phyloP scores from a whole-genome alignment of 2,888 invertebrate genomes.

The Chorisops tibialis region DNA sequence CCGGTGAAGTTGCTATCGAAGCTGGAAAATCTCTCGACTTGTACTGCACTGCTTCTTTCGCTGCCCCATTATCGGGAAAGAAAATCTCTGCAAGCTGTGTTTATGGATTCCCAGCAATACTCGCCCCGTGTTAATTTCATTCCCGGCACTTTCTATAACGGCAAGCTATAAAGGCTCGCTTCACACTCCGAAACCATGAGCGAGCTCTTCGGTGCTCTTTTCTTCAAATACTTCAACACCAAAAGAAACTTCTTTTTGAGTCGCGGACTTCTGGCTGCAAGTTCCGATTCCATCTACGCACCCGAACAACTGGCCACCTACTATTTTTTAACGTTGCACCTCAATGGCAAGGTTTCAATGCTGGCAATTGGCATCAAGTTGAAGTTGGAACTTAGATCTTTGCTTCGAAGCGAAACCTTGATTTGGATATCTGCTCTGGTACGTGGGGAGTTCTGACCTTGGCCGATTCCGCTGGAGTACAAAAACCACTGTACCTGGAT shows the following conservation, averaged over 20 bases:
- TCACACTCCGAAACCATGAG: slow-evolving; percentile 48
- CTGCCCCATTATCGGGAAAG: not conserved
- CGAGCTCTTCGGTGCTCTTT: slow-evolving; percentile 44
- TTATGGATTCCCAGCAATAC: slow-evolving; percentile 15
- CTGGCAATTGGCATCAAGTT: slow-evolving; percentile 56
- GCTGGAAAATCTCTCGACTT: not conserved
- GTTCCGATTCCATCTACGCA: slow-evolving; percentile 55
- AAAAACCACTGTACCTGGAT: slow-evolving; percentile 48
- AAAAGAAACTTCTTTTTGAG: slow-evolving; percentile 45
- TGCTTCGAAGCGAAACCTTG: slow-evolving; percentile 45
- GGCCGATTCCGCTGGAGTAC: slow-evolving; percentile 50
- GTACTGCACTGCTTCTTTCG: slow-evolving; percentile 11
- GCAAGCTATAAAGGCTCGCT: slow-evolving; percentile 44
- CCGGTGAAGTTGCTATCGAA: not conserved
- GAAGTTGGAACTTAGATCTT: slow-evolving; percentile 54
- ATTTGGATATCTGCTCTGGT: slow-evolving; percentile 57
- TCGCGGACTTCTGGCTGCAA: slow-evolving; percentile 56
- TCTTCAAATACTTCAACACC: slow-evolving; percentile 38
- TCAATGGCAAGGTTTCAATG: slow-evolving; percentile 60
- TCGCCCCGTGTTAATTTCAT: slow-evolving; percentile 44
- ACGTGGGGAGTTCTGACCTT: slow-evolving; percentile 57
- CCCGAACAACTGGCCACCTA: slow-evolving; percentile 55
- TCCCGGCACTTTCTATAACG: slow-evolving; percentile 45
- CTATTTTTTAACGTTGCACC: slow-evolving; percentile 57
- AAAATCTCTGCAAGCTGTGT: slow-evolving; percentile 30